Percentiles rank a stretch among this genome's conserved stretches.
These are phyloP conservation scores for Meta bourneti DNA, from an alignment of 2,888 invertebrate genomes.

Conservation along the genomic window DNA sequence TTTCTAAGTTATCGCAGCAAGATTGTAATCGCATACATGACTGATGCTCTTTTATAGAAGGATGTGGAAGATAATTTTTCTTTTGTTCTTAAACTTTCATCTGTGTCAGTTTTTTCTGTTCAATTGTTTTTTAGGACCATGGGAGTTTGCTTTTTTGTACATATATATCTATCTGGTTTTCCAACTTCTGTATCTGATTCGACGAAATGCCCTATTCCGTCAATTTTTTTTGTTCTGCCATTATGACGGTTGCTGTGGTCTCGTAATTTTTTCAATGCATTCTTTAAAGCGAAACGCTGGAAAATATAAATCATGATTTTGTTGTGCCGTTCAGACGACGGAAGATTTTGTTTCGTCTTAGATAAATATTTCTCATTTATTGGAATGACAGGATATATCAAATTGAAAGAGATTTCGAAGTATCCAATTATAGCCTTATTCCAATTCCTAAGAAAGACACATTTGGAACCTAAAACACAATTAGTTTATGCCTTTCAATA, in stretches of 20 bases:
- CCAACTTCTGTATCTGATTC: constrained; percentile 39
- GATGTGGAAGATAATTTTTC: constrained; percentile 56
- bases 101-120: constrained; percentile 38
- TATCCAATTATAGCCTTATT: too few species aligned
- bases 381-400: too few species aligned
- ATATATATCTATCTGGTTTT: constrained; percentile 25
- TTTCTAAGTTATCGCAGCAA: constrained; percentile 56
- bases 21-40: constrained; percentile 71
- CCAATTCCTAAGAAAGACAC: too few species aligned
- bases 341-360: too few species aligned
- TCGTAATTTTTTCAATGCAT: neutral
- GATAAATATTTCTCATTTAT: too few species aligned
- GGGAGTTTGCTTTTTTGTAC: constrained; percentile 19
- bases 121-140: constrained; percentile 3
- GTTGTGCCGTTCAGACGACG: neutral
- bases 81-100: constrained; percentile 71
- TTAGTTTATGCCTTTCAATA: too few species aligned
- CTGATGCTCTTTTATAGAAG: constrained; percentile 58
- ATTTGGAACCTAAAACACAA: too few species aligned
- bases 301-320: neutral
- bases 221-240: neutral
- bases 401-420: too few species aligned
- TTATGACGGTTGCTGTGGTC: constrained; percentile 15
- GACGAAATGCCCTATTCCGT: constrained; percentile 21
- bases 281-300: neutral